Evolutionary conservation across 1,140 invertebrate species (phyloP).

Genomic region (Apis dorsata): DNA sequence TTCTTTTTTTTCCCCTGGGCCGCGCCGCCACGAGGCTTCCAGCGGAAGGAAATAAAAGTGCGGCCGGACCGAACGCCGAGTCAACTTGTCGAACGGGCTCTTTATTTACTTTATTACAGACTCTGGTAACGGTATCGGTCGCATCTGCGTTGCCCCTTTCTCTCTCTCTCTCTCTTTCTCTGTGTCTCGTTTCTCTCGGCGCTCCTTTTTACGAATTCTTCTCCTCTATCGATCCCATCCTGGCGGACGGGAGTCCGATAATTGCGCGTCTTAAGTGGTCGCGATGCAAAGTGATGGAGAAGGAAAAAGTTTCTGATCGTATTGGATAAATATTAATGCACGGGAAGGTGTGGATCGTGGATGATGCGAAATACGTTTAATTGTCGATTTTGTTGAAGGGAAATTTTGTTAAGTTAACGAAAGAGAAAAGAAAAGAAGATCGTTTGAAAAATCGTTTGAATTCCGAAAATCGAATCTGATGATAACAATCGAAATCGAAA

Average conservation of each 20-base stretch:
- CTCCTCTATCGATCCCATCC: constrained; percentile 59
- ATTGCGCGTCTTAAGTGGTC: constrained; percentile 61
- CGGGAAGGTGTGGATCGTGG: not conserved
- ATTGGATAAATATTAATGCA: constrained; percentile 43
- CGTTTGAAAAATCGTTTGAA: too few relatives aligned
- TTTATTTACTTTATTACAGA: constrained; percentile 74
- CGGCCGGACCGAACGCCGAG: constrained; percentile 52
- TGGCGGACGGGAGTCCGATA: constrained; percentile 49
- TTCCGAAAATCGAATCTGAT: too few relatives aligned
- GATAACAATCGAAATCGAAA: too few relatives aligned
- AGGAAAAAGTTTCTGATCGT: not conserved
- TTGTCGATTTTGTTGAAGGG: not conserved
- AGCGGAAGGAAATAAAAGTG: constrained; percentile 64
- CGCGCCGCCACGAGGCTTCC: constrained; percentile 30
- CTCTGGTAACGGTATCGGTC: constrained; percentile 69
- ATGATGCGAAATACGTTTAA: constrained; percentile 4
- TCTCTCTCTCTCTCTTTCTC: not conserved
- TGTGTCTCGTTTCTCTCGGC: not conserved
- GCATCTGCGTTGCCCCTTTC: constrained; percentile 54
- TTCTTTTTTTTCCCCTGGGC: constrained; percentile 9
- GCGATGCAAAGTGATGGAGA: constrained; percentile 37
- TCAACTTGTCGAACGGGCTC: constrained; percentile 65
- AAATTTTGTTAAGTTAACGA: too few relatives aligned
- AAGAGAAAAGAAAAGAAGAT: too few relatives aligned
- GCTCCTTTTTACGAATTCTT: constrained; percentile 65